Conservation (phyloP, 2,113 vertebrate species). For the Otus sunia region DNA sequence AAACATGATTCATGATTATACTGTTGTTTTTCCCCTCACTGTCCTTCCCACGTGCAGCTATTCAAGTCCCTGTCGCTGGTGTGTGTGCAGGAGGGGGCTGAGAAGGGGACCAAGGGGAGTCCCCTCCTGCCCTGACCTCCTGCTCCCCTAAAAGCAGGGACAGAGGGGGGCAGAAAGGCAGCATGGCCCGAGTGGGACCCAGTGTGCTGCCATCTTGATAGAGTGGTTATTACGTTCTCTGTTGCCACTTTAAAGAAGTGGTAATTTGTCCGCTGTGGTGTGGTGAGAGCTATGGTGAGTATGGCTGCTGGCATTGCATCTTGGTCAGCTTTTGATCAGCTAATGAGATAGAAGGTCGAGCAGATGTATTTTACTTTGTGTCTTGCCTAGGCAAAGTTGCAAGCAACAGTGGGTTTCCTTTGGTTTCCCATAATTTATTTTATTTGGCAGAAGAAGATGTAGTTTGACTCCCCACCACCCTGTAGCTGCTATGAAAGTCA, state of each 20-base stretch:
- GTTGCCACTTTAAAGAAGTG: neutral
- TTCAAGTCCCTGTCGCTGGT: neutral
- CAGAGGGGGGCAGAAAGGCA: neutral
- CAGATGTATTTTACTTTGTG: neutral
- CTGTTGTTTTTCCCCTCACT: neutral
- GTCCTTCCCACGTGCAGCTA: neutral
- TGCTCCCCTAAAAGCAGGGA: rapidly evolving
- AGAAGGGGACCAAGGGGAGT: rapidly evolving
- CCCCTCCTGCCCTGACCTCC: neutral
- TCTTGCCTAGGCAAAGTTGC: neutral
- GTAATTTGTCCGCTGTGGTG: neutral
- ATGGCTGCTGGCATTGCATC: neutral
- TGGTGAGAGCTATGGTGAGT: neutral
- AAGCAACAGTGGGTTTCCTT: conserved; percentile 5
- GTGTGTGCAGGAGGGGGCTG: neutral
- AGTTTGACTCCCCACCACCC: neutral
- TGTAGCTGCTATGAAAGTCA: neutral
- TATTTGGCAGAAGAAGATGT: neutral
- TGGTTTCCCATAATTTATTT: neutral
- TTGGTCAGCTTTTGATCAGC: neutral
- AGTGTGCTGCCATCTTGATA: rapidly evolving
- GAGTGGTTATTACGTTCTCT: neutral
- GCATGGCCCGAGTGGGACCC: neutral
- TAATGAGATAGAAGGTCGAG: neutral
- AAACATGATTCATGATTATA: rapidly evolving